A percentile compares a stretch with the other conserved stretches of the same genome.
Conservation (phyloP, 2,888 invertebrate species). For the Drosophila siamana region DNA sequence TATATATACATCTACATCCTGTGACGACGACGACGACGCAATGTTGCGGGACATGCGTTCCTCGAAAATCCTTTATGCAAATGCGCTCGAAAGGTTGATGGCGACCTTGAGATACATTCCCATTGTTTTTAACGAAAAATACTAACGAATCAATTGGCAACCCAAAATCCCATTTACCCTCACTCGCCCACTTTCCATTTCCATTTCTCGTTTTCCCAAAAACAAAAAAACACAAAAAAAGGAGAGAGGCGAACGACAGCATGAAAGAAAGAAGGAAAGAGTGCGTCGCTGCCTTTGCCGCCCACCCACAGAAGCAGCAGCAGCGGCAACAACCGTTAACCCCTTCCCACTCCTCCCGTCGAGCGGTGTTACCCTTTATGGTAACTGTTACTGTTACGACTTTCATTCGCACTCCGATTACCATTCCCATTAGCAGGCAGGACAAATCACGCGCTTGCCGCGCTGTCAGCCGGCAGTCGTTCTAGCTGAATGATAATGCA, state of each 20-base stretch:
- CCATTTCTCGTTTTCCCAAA: slow-evolving; percentile 11
- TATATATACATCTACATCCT: slow-evolving; percentile 5
- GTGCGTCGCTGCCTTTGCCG: slow-evolving; percentile 9
- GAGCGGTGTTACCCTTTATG: background rate
- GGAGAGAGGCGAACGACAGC: no score
- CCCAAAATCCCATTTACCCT: slow-evolving; percentile 11
- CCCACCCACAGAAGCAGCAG: slow-evolving; percentile 11
- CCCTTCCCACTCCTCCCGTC: slow-evolving; percentile 22
- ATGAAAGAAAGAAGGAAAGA: background rate
- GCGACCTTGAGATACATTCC: slow-evolving; percentile 46
- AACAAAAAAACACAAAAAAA: background rate
- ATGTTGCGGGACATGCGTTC: slow-evolving; percentile 58
- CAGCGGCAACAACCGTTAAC: slow-evolving; percentile 30
- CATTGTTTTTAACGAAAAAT: slow-evolving; percentile 35
- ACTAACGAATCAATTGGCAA: slow-evolving; percentile 41
- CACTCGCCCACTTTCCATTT: background rate
- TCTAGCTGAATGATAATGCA: slow-evolving; percentile 74
- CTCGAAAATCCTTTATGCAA: slow-evolving; percentile 72
- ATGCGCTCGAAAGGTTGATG: slow-evolving; percentile 51
- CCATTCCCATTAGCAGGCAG: slow-evolving; percentile 58
- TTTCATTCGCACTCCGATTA: slow-evolving; percentile 35
- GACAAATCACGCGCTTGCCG: slow-evolving; percentile 58
- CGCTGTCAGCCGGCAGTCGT: slow-evolving; percentile 36
- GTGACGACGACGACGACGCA: slow-evolving; percentile 52
- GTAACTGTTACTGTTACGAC: slow-evolving; percentile 13